phyloP scores from a whole-genome alignment of 2,888 invertebrate species.

The Metacarcinus magister region DNA sequence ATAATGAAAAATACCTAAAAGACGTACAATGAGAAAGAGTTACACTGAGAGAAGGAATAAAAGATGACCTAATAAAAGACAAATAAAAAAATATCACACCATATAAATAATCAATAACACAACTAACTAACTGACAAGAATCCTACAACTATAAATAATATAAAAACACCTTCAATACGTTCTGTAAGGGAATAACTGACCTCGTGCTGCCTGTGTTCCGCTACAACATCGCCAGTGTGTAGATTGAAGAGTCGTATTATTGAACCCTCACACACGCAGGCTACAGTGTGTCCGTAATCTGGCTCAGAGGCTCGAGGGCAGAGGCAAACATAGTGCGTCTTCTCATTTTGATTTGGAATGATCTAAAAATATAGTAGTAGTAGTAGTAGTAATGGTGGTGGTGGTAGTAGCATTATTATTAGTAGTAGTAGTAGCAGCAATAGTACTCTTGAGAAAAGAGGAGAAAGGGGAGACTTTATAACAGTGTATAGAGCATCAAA shows the following conservation, averaged over 20 bases:
- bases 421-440: too few relatives aligned
- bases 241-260: conserved; percentile 69
- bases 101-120: not conserved
- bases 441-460: too few relatives aligned
- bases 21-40: too few relatives aligned
- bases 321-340: conserved; percentile 62
- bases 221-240: conserved; percentile 64
- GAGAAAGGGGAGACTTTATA: too few relatives aligned
- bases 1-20: too few relatives aligned
- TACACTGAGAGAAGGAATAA: not conserved
- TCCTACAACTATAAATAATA: too few relatives aligned
- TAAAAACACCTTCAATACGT: too few relatives aligned
- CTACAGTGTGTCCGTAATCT: conserved; percentile 70
- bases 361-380: conserved; percentile 61
- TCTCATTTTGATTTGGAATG: conserved; percentile 68
- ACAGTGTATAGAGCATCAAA: too few relatives aligned
- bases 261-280: conserved; percentile 56
- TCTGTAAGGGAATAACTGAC: conserved; percentile 31
- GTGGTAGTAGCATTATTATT: too few relatives aligned
- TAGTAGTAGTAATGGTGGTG: too few relatives aligned
- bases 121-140: too few relatives aligned
- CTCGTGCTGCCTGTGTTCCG: conserved; percentile 73
- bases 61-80: not conserved
- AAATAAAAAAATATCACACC: not conserved
- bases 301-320: conserved; percentile 65